These are phyloP conservation scores for Hemibagrus guttatus DNA, from an alignment of 2,797 vertebrate species.

Conservation along the genomic window DNA sequence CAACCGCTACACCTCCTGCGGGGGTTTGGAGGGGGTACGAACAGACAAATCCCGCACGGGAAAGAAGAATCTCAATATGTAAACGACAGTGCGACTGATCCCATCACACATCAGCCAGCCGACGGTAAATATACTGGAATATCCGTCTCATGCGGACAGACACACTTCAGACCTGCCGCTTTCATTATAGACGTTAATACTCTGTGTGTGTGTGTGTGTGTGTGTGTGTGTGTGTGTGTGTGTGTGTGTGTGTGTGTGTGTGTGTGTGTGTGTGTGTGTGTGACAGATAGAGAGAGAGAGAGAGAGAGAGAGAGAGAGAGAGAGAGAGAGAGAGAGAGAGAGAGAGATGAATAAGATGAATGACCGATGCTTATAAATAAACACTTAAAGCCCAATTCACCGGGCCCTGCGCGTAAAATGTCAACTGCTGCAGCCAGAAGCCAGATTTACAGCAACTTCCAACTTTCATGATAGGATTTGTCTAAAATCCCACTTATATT, in stretches of 20 bases:
- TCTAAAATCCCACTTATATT: background rate
- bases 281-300: background rate
- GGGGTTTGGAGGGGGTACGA: slow-evolving; percentile 64
- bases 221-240: slow-evolving; percentile 25
- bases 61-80: slow-evolving; percentile 84
- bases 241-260: slow-evolving; percentile 30
- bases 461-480: background rate
- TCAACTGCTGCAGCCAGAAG: background rate
- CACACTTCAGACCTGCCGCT: slow-evolving; percentile 42
- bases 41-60: slow-evolving; percentile 73
- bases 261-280: slow-evolving; percentile 27
- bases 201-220: slow-evolving; percentile 27
- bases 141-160: slow-evolving; percentile 54
- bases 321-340: slow-evolving; percentile 8
- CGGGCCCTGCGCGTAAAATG: background rate
- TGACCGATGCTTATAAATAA: slow-evolving; percentile 6
- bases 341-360: slow-evolving; percentile 24
- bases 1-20: slow-evolving; percentile 75
- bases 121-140: slow-evolving; percentile 62
- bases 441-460: background rate
- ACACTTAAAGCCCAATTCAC: slow-evolving; percentile 13
- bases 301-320: background rate
- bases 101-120: slow-evolving; percentile 85
- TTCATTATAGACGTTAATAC: slow-evolving; percentile 26
- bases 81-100: slow-evolving; percentile 85